Evolutionary conservation across 1,140 invertebrate species (phyloP).

Genomic region (Cyclargus thomasi): DNA sequence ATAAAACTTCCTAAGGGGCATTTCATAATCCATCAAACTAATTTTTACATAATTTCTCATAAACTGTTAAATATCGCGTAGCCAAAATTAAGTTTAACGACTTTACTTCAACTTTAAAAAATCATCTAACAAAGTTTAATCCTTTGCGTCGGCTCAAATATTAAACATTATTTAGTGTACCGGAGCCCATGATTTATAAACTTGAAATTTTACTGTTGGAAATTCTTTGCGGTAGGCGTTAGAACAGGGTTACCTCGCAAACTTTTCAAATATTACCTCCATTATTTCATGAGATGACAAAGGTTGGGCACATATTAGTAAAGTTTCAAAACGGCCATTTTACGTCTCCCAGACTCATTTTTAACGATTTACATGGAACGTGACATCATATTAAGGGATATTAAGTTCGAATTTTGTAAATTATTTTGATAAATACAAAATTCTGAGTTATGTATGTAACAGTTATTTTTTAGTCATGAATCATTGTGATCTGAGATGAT

Average conservation of each 20-base stretch:
- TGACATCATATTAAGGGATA: neutral
- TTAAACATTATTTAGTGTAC: constrained; percentile 20
- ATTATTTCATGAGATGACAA: constrained; percentile 71
- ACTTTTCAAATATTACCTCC: constrained; percentile 71
- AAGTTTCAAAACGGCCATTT: constrained; percentile 55
- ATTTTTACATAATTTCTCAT: no score
- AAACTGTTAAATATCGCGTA: no score
- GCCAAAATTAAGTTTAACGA: neutral
- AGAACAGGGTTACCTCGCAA: constrained; percentile 52
- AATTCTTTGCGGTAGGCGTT: constrained; percentile 58
- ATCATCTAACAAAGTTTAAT: neutral
- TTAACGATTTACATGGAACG: constrained; percentile 35
- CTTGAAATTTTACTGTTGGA: constrained; percentile 50
- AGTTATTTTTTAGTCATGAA: no score
- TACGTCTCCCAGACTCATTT: constrained; percentile 55
- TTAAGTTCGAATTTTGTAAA: no score
- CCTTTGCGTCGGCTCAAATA: neutral
- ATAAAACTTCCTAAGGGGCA: no score
- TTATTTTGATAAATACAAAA: no score
- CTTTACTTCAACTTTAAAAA: neutral
- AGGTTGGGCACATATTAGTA: constrained; percentile 71
- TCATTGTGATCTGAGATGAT: no score
- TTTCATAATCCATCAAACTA: no score
- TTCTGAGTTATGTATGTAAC: no score
- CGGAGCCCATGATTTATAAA: constrained; percentile 35